phyloP scores from a whole-genome alignment of 2,888 invertebrate species.

The Pecten maximus region DNA sequence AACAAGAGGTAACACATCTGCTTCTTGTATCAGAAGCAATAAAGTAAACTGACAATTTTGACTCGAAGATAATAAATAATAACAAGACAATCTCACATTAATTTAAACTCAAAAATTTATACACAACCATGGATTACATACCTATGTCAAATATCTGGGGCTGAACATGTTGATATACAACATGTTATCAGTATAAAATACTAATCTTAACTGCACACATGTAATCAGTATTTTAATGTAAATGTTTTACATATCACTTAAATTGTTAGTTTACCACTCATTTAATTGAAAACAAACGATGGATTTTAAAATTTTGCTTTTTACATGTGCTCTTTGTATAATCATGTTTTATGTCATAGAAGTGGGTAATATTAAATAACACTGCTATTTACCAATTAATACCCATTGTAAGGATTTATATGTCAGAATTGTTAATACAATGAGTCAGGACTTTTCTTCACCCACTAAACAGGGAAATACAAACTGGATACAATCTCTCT shows the following conservation, averaged over 20 bases:
- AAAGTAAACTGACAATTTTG: too few relatives aligned
- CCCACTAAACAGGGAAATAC: background rate
- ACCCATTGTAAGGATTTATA: background rate
- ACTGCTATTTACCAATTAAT: background rate
- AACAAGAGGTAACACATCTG: too few relatives aligned
- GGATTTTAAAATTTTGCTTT: too few relatives aligned
- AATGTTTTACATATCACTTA: too few relatives aligned
- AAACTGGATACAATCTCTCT: background rate
- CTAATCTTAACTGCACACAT: too few relatives aligned
- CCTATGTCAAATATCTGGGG: background rate
- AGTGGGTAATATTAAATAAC: background rate
- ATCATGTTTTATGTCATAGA: background rate
- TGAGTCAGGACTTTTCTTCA: background rate
- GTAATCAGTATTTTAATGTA: too few relatives aligned
- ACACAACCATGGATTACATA: background rate
- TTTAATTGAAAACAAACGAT: too few relatives aligned
- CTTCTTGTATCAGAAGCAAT: too few relatives aligned
- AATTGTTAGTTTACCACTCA: too few relatives aligned
- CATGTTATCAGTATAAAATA: too few relatives aligned
- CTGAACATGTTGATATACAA: too few relatives aligned
- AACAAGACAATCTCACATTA: background rate
- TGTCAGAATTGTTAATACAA: background rate
- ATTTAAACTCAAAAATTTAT: background rate
- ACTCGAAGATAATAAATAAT: background rate
- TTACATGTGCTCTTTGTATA: too few relatives aligned